Evolutionary conservation across 92 coral and sea anemone genomes (phyloP).

Genomic region (Zoanthus sociatus): DNA sequence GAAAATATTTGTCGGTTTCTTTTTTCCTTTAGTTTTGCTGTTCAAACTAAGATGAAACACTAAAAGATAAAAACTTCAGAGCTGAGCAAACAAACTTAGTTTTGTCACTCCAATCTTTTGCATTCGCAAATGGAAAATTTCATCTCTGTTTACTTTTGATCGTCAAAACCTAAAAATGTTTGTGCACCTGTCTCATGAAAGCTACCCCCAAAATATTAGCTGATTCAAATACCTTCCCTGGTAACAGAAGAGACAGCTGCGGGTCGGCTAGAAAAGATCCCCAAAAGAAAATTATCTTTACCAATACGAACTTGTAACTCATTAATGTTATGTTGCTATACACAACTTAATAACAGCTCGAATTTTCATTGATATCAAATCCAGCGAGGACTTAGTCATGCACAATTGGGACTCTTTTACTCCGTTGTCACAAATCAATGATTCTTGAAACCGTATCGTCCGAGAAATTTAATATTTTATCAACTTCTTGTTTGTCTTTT

Average conservation of each 20-base stretch:
- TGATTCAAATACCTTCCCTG: slow-evolving; percentile 30
- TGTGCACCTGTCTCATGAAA: slow-evolving; percentile 81
- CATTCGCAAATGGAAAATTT: slow-evolving; percentile 76
- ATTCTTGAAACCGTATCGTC: not conserved
- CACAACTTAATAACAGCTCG: not conserved
- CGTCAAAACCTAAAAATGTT: slow-evolving; percentile 72
- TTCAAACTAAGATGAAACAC: slow-evolving; percentile 63
- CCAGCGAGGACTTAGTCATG: too few species aligned
- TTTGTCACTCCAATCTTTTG: slow-evolving; percentile 65
- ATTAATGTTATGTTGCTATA: not conserved
- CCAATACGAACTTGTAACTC: not conserved
- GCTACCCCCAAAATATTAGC: slow-evolving; percentile 64
- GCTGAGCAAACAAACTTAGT: slow-evolving; percentile 73
- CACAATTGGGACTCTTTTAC: not conserved
- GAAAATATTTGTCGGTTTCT: not conserved
- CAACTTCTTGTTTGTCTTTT: slow-evolving; percentile 23
- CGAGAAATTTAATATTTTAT: slow-evolving; percentile 30
- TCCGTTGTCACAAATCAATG: not conserved
- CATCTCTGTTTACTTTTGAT: slow-evolving; percentile 76
- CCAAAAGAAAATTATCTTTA: not conserved
- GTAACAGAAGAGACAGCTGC: slow-evolving; percentile 1
- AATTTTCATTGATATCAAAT: not conserved
- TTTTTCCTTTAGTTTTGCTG: slow-evolving; percentile 41
- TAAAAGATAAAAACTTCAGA: slow-evolving; percentile 41
- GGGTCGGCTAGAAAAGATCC: not conserved